Conservation (phyloP, 2,113 vertebrate species). For the Tapirus terrestris region DNA sequence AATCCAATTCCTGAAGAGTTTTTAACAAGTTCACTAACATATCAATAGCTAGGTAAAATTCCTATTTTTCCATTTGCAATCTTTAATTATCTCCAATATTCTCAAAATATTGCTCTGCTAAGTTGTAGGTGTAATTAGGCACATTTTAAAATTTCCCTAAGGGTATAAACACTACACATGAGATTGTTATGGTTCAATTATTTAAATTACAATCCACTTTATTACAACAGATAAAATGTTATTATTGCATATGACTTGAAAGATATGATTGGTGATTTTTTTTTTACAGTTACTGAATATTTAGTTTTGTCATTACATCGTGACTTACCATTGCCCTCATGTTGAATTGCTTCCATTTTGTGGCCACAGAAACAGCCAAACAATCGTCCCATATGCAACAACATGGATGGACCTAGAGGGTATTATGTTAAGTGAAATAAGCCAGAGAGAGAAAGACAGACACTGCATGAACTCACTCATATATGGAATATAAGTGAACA, state of each 20-base stretch:
- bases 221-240: slow-evolving; percentile 86
- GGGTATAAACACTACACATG: slow-evolving; percentile 83
- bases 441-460: too few species aligned
- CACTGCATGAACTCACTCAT: too few species aligned
- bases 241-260: slow-evolving; percentile 73
- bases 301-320: slow-evolving; percentile 65
- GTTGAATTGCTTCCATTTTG: not conserved
- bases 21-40: slow-evolving; percentile 78
- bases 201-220: slow-evolving; percentile 84
- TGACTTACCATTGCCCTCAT: slow-evolving; percentile 48
- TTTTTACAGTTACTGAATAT: slow-evolving; percentile 27
- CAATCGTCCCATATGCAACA: too few species aligned
- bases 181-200: slow-evolving; percentile 81
- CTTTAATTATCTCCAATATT: slow-evolving; percentile 83
- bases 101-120: slow-evolving; percentile 85
- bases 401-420: too few species aligned
- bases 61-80: slow-evolving; percentile 78
- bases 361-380: not conserved
- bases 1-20: slow-evolving; percentile 73
- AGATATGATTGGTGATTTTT: slow-evolving; percentile 74
- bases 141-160: slow-evolving; percentile 85
- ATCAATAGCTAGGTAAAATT: slow-evolving; percentile 77
- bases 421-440: too few species aligned
- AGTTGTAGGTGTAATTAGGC: slow-evolving; percentile 80
- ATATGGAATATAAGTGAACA: too few species aligned